Percentiles rank a stretch among this genome's conserved stretches.
phyloP scores from a whole-genome alignment of 2,888 invertebrate species.

The Scaptomyza parva region DNA sequence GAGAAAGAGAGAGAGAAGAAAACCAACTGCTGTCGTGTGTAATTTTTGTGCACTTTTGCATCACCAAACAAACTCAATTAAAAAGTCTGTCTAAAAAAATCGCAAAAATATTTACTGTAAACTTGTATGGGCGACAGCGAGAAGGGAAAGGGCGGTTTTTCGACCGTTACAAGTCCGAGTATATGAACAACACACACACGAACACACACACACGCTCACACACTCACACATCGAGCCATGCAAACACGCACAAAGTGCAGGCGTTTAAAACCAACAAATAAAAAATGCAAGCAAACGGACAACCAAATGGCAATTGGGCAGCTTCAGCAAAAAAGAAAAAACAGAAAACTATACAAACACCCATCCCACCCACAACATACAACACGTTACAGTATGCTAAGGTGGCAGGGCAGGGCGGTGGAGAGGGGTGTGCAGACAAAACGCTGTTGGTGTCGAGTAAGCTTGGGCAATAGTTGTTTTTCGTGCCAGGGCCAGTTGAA shows the following conservation, averaged over 20 bases:
- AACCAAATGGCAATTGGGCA: conserved; percentile 76
- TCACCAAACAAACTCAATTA: conserved; percentile 80
- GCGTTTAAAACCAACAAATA: conserved; percentile 79
- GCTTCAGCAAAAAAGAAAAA: conserved; percentile 37
- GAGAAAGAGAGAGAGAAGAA: not conserved
- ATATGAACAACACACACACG: conserved; percentile 62
- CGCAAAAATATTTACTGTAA: conserved; percentile 79
- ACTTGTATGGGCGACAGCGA: conserved; percentile 38
- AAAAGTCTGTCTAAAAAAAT: conserved; percentile 74
- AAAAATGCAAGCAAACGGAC: conserved; percentile 76
- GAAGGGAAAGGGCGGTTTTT: conserved; percentile 7
- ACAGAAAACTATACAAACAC: not conserved
- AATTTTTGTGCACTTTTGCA: conserved; percentile 79
- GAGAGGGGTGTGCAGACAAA: conserved; percentile 37
- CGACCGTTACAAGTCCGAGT: conserved; percentile 48
- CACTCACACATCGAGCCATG: conserved; percentile 20
- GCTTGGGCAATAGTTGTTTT: conserved; percentile 68
- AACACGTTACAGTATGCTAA: not conserved
- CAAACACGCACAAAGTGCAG: conserved; percentile 63
- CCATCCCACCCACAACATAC: not conserved
- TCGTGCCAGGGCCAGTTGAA: conserved; percentile 60
- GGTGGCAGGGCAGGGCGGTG: not conserved
- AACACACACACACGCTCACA: conserved; percentile 15
- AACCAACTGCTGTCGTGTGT: conserved; percentile 58
- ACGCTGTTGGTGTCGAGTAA: conserved; percentile 71